Evolutionary conservation across 2,888 invertebrate species (phyloP).

Genomic region (Drosophila mulleri): DNA sequence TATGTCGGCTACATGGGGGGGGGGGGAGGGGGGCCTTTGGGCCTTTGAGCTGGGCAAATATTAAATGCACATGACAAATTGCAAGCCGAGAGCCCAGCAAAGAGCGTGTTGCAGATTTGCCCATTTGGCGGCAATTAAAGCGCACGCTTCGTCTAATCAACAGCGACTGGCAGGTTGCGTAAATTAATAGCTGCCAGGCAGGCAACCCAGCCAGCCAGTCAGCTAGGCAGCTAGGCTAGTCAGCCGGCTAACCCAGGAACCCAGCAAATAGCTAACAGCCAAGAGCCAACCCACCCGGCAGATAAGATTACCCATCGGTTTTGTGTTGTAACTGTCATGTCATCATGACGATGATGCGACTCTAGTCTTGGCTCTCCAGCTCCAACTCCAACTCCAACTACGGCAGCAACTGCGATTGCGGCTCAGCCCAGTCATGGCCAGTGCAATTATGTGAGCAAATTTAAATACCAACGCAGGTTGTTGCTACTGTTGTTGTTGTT

Average conservation of each 20-base stretch:
- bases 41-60: slow-evolving; percentile 54
- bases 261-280: neutral
- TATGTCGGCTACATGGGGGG: slow-evolving; percentile 2
- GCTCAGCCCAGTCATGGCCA: slow-evolving; percentile 58
- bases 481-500: slow-evolving; percentile 1
- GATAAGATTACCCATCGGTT: slow-evolving; percentile 69
- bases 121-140: slow-evolving; percentile 79
- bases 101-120: slow-evolving; percentile 78
- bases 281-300: slow-evolving; percentile 31
- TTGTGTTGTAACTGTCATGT: slow-evolving; percentile 80
- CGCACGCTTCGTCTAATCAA: slow-evolving; percentile 81
- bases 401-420: slow-evolving; percentile 20
- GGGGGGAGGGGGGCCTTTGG: neutral
- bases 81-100: slow-evolving; percentile 36
- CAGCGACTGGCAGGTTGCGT: slow-evolving; percentile 79
- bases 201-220: slow-evolving; percentile 35
- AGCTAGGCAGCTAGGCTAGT: slow-evolving; percentile 1
- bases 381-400: slow-evolving; percentile 24
- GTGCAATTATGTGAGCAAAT: slow-evolving; percentile 80
- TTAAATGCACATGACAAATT: slow-evolving; percentile 80
- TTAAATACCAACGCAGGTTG: slow-evolving; percentile 73
- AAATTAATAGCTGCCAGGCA: slow-evolving; percentile 80
- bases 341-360: slow-evolving; percentile 79
- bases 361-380: slow-evolving; percentile 39
- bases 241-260: slow-evolving; percentile 16